Percentiles rank a stretch among this genome's conserved stretches.
These are phyloP conservation scores for Thaumetopoea pityocampa DNA, from an alignment of 1,140 invertebrate species.

Conservation along the genomic window DNA sequence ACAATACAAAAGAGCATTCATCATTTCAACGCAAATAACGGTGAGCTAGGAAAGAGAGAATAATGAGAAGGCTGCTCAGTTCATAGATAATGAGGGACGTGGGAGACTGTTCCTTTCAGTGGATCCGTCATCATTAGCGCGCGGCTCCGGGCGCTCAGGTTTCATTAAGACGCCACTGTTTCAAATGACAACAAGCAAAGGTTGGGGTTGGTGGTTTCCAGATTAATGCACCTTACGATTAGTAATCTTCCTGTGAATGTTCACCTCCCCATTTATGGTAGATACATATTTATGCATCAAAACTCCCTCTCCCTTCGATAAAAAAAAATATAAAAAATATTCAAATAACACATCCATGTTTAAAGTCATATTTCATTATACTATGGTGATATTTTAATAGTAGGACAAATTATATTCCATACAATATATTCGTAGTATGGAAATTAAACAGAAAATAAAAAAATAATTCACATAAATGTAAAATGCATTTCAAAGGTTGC, in stretches of 20 bases:
- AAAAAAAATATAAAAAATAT: too few species aligned
- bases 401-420: too few species aligned
- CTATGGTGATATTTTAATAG: too few species aligned
- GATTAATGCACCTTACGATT: slow-evolving; percentile 12
- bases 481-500: too few species aligned
- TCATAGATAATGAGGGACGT: slow-evolving; percentile 59
- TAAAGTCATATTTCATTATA: too few species aligned
- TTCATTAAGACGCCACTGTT: slow-evolving; percentile 66
- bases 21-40: slow-evolving; percentile 36
- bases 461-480: too few species aligned
- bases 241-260: too few species aligned
- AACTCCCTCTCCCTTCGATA: too few species aligned
- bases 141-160: slow-evolving; percentile 44
- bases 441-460: too few species aligned
- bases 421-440: too few species aligned
- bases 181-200: slow-evolving; percentile 44
- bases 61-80: slow-evolving; percentile 45
- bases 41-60: slow-evolving; percentile 27
- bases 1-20: slow-evolving; percentile 15
- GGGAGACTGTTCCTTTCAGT: slow-evolving; percentile 53
- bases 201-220: slow-evolving; percentile 6
- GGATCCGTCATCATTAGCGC: slow-evolving; percentile 67
- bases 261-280: neutral
- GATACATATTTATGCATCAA: too few species aligned
- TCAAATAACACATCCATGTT: too few species aligned